Base-by-base conservation (phyloP, 2,888 invertebrate species). In the Hipparchia semele region DNA sequence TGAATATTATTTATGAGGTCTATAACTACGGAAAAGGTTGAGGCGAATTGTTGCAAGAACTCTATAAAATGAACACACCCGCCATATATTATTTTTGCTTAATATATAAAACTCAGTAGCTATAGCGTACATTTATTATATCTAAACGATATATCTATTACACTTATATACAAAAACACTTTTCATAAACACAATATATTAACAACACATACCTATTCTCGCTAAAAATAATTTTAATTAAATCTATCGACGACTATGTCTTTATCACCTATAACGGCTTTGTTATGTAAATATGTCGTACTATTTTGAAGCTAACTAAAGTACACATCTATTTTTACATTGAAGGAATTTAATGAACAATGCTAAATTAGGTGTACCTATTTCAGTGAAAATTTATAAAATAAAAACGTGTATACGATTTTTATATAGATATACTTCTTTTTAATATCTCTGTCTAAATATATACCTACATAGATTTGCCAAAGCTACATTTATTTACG, bases 241-340 rank as follows among this genome's bases (percentile, higher is more conserved):
- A 70, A 70, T 75, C 70, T 73, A 77, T 76, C 74, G 70, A 74
- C 70, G 60, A 71, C 58, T 64, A 54, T 61, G 64, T 75, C 70
- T 33, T 75, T 71, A 71, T 72, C 76, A 75, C 76, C 71, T 71
- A 67, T 75, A 72, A 73, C 73, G 75, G 70, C 75, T 68, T 58
- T 56, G 72, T 65, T 75, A 72, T 58, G 61, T 73, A 45, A 51
- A 69, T 58, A 23, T 13, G 49, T 49, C 53, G 56, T 70, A 54
- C 53, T 51, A 54, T 61, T 33, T 60, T 67, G 67, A 59, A 59
- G 56, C 46, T 65, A 54, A 61, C 71, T 71, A 71, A 58, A 71
- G 66, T 71, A 68, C 61, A 71, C 68, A 67, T 60, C 10, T 69
- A 60, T 71, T 66, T 56, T 65, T 61, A 46, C 33, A 13, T 51